Percentiles rank a stretch among this genome's conserved stretches.
phyloP scores from a whole-genome alignment of 2,888 invertebrate species.

The Aromia moschata region DNA sequence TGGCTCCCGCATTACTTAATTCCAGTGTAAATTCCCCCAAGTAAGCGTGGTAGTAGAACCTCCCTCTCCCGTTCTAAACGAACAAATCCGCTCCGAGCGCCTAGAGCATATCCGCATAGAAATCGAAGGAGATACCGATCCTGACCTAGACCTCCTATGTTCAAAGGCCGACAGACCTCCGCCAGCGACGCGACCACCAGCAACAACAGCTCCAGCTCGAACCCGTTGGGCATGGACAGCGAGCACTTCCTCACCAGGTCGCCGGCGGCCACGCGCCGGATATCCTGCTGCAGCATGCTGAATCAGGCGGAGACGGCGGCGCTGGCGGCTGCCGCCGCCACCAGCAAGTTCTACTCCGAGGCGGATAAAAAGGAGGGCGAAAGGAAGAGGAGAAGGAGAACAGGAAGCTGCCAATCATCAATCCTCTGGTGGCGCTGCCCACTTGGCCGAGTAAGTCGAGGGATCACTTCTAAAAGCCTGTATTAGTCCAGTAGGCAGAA shows the following conservation, averaged over 20 bases:
- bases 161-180: conserved; percentile 55
- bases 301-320: conserved; percentile 75
- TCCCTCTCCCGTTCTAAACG: conserved; percentile 76
- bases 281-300: conserved; percentile 90
- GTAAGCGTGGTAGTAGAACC: conserved; percentile 80
- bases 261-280: conserved; percentile 86
- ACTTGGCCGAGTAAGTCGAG: conserved; percentile 88
- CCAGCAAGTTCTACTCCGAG: conserved; percentile 64
- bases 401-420: conserved; percentile 85
- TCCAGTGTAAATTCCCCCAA: conserved; percentile 66
- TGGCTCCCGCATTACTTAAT: conserved; percentile 33
- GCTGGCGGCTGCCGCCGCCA: conserved; percentile 70
- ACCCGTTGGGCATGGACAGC: conserved; percentile 70
- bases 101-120: conserved; percentile 56
- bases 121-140: conserved; percentile 54
- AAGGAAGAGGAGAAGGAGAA: conserved; percentile 61
- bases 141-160: conserved; percentile 55
- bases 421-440: conserved; percentile 86
- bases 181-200: conserved; percentile 57
- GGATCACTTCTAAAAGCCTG: too few relatives aligned
- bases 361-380: conserved; percentile 59
- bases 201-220: conserved; percentile 67
- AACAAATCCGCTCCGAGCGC: conserved; percentile 58
- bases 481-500: too few relatives aligned
- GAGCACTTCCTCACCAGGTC: conserved; percentile 77